A percentile compares a stretch with the other conserved stretches of the same genome.
Evolutionary conservation across 2,888 invertebrate species (phyloP).

Genomic region (Koerneria pararmatus): DNA sequence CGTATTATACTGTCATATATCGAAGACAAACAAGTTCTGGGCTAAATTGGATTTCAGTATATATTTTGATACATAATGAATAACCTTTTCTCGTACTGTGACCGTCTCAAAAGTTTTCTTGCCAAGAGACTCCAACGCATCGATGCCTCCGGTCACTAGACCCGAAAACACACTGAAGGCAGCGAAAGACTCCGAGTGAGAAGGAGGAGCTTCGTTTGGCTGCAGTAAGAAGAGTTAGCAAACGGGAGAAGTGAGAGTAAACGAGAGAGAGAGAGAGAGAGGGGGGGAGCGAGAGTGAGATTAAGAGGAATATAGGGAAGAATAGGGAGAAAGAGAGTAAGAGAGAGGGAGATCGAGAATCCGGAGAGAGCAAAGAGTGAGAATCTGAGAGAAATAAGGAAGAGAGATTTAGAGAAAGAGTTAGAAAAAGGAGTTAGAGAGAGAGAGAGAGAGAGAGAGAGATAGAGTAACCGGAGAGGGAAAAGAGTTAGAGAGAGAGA

Average conservation of each 20-base stretch:
- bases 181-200: slow-evolving; percentile 3
- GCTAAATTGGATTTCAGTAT: too few relatives aligned
- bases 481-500: background rate
- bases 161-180: slow-evolving; percentile 40
- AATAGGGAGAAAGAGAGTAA: background rate
- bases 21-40: too few relatives aligned
- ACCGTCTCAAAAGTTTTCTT: slow-evolving; percentile 93
- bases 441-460: background rate
- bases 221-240: too few relatives aligned
- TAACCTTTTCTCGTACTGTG: slow-evolving; percentile 81
- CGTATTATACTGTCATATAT: too few relatives aligned
- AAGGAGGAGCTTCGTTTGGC: too few relatives aligned
- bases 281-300: background rate
- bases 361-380: too few relatives aligned
- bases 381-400: background rate
- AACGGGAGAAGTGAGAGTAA: too few relatives aligned
- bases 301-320: background rate
- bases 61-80: slow-evolving; percentile 71
- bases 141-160: slow-evolving; percentile 63
- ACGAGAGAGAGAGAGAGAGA: background rate
- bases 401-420: too few relatives aligned
- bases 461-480: too few relatives aligned
- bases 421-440: too few relatives aligned
- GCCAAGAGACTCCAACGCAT: slow-evolving; percentile 85
- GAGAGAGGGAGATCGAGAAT: background rate